Conservation (phyloP, 1,140 invertebrate genomes). For the Ceratina australensis region DNA sequence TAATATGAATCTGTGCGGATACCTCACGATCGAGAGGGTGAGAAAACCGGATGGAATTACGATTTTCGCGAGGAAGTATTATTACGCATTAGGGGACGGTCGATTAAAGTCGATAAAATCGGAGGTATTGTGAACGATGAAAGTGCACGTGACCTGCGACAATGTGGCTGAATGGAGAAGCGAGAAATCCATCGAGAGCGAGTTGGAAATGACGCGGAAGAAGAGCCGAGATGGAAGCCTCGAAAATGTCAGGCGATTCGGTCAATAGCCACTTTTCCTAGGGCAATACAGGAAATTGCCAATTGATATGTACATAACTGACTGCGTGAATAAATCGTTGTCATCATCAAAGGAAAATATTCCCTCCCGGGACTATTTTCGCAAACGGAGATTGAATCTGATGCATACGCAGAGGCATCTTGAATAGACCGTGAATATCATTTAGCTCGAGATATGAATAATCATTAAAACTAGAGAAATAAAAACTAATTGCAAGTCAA, state of each 20-base stretch:
- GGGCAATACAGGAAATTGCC: constrained; percentile 12
- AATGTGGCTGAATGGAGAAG: constrained; percentile 3
- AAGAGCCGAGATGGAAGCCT: background rate
- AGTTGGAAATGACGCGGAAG: constrained; percentile 32
- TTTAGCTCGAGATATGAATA: background rate
- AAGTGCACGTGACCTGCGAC: constrained; percentile 22
- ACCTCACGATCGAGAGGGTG: no score
- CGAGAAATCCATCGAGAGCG: constrained; percentile 16
- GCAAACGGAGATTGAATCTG: background rate
- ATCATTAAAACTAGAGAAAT: background rate
- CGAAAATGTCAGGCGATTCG: constrained; percentile 22
- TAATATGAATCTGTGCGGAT: no score
- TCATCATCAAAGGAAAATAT: background rate
- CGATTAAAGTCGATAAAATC: constrained; percentile 21
- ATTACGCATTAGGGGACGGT: constrained; percentile 4
- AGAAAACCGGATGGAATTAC: background rate
- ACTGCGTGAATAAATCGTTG: constrained; percentile 19
- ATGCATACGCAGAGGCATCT: background rate
- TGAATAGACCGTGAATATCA: background rate
- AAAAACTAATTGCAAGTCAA: background rate
- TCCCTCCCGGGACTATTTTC: background rate
- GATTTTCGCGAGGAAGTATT: constrained; percentile 8
- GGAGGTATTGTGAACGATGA: constrained; percentile 29
- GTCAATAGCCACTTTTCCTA: constrained; percentile 29
- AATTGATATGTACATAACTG: constrained; percentile 13